Percentiles rank a stretch among this genome's conserved stretches.
Conservation (phyloP, 2,797 vertebrate genomes). For the Halcyon badia region DNA sequence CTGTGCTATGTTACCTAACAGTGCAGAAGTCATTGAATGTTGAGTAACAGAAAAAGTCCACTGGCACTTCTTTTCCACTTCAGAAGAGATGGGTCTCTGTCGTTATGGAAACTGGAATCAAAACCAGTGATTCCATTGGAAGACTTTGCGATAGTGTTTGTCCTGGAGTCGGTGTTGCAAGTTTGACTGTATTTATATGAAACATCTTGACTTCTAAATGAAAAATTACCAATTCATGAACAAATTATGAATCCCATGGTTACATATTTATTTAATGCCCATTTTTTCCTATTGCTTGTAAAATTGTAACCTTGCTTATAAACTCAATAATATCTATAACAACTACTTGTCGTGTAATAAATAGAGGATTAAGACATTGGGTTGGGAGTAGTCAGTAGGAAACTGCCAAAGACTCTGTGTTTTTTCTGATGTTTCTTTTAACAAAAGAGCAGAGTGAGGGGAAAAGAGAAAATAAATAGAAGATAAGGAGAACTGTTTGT, state of each 20-base stretch:
- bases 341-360: conserved; percentile 23
- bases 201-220: neutral
- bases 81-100: neutral
- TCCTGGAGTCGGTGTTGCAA: neutral
- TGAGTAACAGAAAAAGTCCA: neutral
- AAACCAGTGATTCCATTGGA: neutral
- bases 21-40: neutral
- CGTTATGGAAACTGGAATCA: neutral
- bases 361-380: neutral
- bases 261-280: neutral
- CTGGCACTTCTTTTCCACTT: neutral
- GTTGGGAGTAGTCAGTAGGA: neutral
- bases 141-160: neutral
- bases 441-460: neutral
- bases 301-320: conserved; percentile 36
- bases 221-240: conserved; percentile 2
- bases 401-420: neutral
- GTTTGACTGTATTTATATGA: neutral
- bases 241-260: neutral
- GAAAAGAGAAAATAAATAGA: conserved; percentile 23
- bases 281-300: neutral
- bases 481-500: conserved; percentile 20
- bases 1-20: neutral
- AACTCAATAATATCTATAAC: conserved; percentile 37
- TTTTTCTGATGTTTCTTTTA: conserved; percentile 37